phyloP scores from a whole-genome alignment of 2,797 vertebrate species.

The Pseudochirops cupreus region DNA sequence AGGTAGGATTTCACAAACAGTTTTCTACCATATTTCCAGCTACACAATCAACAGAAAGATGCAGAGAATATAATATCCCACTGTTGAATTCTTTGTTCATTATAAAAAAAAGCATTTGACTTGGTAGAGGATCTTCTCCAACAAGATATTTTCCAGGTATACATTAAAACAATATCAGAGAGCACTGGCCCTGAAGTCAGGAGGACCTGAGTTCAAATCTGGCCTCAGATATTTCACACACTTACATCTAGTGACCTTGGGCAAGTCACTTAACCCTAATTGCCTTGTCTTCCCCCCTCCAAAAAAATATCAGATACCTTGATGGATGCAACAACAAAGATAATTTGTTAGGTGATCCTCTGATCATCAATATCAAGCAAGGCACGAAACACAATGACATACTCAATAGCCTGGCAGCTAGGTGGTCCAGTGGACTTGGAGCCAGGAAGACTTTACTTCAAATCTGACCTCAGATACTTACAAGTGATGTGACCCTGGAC shows the following conservation, averaged over 20 bases:
- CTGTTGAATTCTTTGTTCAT: not conserved
- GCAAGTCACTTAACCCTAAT: too few species aligned
- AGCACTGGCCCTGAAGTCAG: too few species aligned
- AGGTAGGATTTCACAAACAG: not conserved
- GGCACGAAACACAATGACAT: not conserved
- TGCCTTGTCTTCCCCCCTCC: too few species aligned
- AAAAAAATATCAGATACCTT: not conserved
- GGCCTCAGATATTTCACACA: too few species aligned
- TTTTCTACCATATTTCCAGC: not conserved
- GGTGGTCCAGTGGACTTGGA: not conserved
- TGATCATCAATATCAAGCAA: not conserved
- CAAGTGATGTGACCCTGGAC: not conserved
- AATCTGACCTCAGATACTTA: not conserved
- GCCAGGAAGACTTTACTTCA: not conserved
- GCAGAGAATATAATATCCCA: not conserved
- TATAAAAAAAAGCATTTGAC: not conserved
- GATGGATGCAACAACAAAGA: not conserved
- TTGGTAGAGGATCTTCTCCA: not conserved
- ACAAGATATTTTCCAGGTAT: not conserved
- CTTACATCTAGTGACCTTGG: too few species aligned
- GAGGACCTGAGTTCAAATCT: too few species aligned
- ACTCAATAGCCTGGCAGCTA: not conserved
- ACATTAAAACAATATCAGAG: not conserved
- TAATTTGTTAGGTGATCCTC: not conserved
- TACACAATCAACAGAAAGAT: not conserved